A percentile compares a stretch with the other conserved stretches of the same genome.
phyloP scores from a whole-genome alignment of 2,113 vertebrate genomes.

The Tichodroma muraria region DNA sequence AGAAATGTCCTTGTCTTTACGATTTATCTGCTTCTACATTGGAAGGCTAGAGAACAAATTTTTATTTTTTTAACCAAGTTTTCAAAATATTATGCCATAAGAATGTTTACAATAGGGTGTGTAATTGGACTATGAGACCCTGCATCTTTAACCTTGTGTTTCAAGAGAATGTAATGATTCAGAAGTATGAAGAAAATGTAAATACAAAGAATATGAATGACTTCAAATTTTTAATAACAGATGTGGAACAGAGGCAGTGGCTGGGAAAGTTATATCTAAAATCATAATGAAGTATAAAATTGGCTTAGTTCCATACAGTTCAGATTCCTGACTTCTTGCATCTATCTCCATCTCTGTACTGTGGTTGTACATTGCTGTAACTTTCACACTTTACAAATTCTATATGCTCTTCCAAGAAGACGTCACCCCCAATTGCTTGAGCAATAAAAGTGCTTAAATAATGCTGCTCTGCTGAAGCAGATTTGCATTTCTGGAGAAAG shows the following conservation, averaged over 20 bases:
- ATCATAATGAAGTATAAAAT: not conserved
- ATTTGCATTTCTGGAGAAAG: conserved; percentile 24
- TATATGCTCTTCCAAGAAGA: not conserved
- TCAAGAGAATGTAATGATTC: not conserved
- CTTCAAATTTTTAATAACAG: not conserved
- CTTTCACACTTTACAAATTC: not conserved
- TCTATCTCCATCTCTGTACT: not conserved
- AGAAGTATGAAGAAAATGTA: not conserved
- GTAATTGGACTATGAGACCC: not conserved
- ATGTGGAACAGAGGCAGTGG: not conserved
- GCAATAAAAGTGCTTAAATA: not conserved
- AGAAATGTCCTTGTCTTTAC: not conserved
- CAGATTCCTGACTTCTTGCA: not conserved
- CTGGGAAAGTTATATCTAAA: not conserved
- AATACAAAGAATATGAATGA: not conserved
- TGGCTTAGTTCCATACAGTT: not conserved
- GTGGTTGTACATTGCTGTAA: not conserved
- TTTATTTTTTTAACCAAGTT: not conserved
- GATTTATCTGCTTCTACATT: not conserved
- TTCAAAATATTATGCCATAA: not conserved
- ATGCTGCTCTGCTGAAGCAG: not conserved
- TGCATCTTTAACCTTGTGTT: not conserved
- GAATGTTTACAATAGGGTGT: not conserved
- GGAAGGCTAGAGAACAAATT: not conserved
- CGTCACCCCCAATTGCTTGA: not conserved